Evolutionary conservation across 2,888 invertebrate species (phyloP).

Genomic region (Cheilosia variabilis): DNA sequence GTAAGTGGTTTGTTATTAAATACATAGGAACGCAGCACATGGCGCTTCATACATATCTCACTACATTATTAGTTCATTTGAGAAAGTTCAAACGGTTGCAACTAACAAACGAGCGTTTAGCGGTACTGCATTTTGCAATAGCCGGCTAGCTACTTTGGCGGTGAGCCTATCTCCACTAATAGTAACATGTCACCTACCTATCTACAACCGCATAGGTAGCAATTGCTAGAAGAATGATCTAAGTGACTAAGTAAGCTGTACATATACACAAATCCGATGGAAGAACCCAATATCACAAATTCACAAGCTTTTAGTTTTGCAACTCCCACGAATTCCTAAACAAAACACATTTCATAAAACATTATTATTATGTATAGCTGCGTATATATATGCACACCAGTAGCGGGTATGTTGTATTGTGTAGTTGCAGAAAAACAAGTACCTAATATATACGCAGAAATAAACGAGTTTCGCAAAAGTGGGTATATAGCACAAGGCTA

Average conservation of each 20-base stretch:
- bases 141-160: too few species aligned
- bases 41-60: too few species aligned
- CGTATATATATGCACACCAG: background rate
- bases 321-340: background rate
- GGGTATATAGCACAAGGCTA: slow-evolving; percentile 45
- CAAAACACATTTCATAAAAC: slow-evolving; percentile 1
- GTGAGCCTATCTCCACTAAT: too few species aligned
- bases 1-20: background rate
- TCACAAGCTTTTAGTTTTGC: background rate
- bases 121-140: too few species aligned
- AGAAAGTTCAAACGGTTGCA: too few species aligned
- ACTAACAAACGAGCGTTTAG: too few species aligned
- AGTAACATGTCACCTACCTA: too few species aligned
- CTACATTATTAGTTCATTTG: too few species aligned
- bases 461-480: slow-evolving; percentile 39
- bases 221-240: background rate
- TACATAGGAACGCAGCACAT: too few species aligned
- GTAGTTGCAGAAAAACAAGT: background rate
- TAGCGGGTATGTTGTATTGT: background rate
- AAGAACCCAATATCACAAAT: background rate
- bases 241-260: too few species aligned
- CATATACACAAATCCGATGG: background rate
- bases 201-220: too few species aligned
- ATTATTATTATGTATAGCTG: background rate
- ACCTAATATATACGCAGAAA: background rate